These are phyloP conservation scores for Apodemus speciosus DNA, from an alignment of 2,113 vertebrate species.

Conservation along the genomic window DNA sequence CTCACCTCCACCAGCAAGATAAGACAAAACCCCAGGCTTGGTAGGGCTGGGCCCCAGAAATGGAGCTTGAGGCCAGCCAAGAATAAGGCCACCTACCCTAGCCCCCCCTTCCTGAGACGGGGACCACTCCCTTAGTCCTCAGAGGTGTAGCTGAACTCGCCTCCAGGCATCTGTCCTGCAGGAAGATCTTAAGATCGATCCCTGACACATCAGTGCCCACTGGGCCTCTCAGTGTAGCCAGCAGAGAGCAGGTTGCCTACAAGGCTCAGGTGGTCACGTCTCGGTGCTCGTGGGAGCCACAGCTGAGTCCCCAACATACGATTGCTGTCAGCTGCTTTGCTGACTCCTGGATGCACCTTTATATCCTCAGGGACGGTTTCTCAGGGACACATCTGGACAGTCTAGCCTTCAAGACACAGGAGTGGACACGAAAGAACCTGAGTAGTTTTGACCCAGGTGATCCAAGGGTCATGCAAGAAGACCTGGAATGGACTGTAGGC, in stretches of 20 bases:
- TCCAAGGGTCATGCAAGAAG: fast-evolving
- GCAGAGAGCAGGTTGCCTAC: not conserved
- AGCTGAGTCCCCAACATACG: not conserved
- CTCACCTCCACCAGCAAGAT: not conserved
- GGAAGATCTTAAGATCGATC: not conserved
- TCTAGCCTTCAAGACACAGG: not conserved
- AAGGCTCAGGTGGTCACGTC: not conserved
- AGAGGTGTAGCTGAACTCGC: not conserved
- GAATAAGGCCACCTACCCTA: too few species aligned
- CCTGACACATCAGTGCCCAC: not conserved
- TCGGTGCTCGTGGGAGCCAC: not conserved
- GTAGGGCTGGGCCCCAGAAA: not conserved
- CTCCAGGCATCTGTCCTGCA: not conserved
- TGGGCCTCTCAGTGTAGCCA: not conserved
- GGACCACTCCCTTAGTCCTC: not conserved
- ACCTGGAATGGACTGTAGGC: not conserved
- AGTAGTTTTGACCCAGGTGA: not conserved
- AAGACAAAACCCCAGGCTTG: not conserved
- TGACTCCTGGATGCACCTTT: not conserved
- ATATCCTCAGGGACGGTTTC: not conserved
- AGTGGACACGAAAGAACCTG: not conserved
- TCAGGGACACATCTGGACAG: not conserved
- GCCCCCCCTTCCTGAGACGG: not conserved
- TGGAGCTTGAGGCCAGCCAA: not conserved
- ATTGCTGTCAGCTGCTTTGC: not conserved